A percentile compares a stretch with the other conserved stretches of the same genome.
phyloP scores from a whole-genome alignment of 2,113 vertebrate species.

The Conger conger region DNA sequence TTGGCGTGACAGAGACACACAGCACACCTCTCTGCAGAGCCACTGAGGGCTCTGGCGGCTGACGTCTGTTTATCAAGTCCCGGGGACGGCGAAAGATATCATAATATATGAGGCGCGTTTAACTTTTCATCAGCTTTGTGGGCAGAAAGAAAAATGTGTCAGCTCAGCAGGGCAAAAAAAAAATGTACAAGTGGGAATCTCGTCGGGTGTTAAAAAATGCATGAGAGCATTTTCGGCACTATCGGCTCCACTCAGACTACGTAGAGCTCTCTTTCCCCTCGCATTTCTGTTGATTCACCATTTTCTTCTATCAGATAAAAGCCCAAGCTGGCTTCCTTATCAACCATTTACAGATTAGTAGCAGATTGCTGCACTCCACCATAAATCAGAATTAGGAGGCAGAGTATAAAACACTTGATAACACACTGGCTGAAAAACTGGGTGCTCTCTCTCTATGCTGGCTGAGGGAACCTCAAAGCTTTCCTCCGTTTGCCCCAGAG shows the following conservation, averaged over 20 bases:
- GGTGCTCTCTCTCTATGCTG: not conserved
- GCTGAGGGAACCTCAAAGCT: not conserved
- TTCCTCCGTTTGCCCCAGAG: not conserved
- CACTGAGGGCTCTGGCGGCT: not conserved
- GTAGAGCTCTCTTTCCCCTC: not conserved
- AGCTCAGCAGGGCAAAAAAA: not conserved
- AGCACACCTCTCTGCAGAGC: not conserved
- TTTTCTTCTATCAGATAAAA: constrained; percentile 25
- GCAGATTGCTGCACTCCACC: not conserved
- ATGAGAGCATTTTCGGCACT: not conserved
- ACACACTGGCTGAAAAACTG: not conserved
- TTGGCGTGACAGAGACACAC: not conserved
- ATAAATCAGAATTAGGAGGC: constrained; percentile 1
- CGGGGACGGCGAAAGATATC: not conserved
- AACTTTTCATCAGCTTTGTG: constrained; percentile 2
- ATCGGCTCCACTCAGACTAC: not conserved
- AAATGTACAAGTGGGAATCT: constrained; percentile 12
- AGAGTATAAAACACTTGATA: not conserved
- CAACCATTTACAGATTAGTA: constrained; percentile 9
- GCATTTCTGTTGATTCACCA: not conserved
- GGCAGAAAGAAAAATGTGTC: constrained; percentile 5
- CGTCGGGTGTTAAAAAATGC: constrained; percentile 16
- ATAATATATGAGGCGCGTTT: not conserved
- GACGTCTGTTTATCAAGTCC: not conserved
- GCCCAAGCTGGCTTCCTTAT: constrained; percentile 6